A percentile compares a stretch with the other conserved stretches of the same genome.
Conservation (phyloP, 2,888 invertebrate genomes). For the Epinotia bilunana region DNA sequence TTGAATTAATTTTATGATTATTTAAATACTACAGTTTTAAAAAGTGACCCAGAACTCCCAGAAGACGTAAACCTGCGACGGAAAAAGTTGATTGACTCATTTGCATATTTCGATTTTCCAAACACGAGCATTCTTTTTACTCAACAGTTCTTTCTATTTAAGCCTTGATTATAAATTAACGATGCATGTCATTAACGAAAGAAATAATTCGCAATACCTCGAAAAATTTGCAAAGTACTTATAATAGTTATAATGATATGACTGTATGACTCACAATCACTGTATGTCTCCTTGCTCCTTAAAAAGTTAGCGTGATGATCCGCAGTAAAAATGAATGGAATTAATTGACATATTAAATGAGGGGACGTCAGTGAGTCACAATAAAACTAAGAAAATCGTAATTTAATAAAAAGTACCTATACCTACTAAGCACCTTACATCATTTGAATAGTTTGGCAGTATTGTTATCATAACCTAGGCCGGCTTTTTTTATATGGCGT, state of each 20-base stretch:
- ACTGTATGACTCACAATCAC: background rate
- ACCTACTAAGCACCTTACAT: background rate
- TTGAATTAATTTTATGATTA: too few species aligned
- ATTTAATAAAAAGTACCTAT: background rate
- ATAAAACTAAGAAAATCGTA: background rate
- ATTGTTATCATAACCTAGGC: background rate
- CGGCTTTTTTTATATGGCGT: background rate
- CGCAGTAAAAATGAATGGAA: constrained; percentile 31
- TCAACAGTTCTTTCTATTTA: background rate
- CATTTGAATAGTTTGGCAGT: background rate
- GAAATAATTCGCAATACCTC: constrained; percentile 29
- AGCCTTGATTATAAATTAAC: constrained; percentile 39
- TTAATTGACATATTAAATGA: constrained; percentile 27
- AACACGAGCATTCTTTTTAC: background rate
- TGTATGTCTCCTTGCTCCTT: constrained; percentile 28
- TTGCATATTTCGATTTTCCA: background rate
- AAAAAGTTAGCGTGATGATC: constrained; percentile 34
- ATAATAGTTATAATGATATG: background rate
- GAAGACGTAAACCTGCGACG: too few species aligned
- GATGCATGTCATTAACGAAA: constrained; percentile 40
- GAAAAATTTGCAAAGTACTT: background rate
- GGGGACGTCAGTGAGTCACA: constrained; percentile 23
- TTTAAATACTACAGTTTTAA: too few species aligned
- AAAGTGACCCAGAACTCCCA: too few species aligned
- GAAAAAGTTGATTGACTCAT: too few species aligned